phyloP scores from a whole-genome alignment of 2,797 vertebrate genomes.

The Phoebastria nigripes region DNA sequence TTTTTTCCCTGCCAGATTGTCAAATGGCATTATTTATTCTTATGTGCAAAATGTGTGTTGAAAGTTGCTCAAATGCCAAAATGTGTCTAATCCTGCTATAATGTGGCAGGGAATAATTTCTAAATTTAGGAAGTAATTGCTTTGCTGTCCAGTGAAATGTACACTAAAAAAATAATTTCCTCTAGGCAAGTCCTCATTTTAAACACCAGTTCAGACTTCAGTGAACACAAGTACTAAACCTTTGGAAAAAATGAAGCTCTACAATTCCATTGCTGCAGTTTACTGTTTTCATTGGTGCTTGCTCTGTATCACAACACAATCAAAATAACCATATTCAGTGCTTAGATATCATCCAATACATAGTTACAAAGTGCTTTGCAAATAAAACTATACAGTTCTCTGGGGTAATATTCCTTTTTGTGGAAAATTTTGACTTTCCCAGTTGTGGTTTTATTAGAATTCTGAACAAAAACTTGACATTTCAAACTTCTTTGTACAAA shows the following conservation, averaged over 20 bases:
- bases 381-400: background rate
- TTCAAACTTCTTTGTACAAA: background rate
- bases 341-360: background rate
- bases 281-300: background rate
- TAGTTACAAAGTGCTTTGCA: background rate
- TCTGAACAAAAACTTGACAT: background rate
- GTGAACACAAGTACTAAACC: background rate
- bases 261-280: background rate
- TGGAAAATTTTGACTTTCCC: background rate
- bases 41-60: background rate
- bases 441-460: background rate
- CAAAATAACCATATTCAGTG: background rate
- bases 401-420: background rate
- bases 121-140: constrained; percentile 41
- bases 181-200: background rate
- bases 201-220: background rate
- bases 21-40: background rate
- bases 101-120: background rate
- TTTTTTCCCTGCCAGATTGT: background rate
- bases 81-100: background rate
- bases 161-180: background rate
- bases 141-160: constrained; percentile 17
- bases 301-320: background rate
- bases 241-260: background rate
- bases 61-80: constrained; percentile 4